Conservation (phyloP, 2,888 invertebrate species). For the Podabrus alpinus region DNA sequence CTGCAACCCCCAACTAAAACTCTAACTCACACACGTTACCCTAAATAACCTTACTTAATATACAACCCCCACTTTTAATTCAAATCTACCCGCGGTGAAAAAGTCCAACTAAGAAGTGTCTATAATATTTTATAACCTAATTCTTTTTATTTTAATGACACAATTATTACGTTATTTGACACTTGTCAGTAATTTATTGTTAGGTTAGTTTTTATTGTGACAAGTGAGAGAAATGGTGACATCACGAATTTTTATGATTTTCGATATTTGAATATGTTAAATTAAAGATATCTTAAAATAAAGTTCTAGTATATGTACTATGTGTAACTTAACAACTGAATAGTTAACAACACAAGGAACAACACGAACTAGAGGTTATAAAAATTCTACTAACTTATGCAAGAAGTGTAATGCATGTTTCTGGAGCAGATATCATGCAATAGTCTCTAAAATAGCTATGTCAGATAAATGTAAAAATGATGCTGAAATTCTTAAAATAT, state of each 20-base stretch:
- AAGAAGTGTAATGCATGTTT: not conserved
- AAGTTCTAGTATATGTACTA: too few species aligned
- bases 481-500: slow-evolving; percentile 31
- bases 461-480: slow-evolving; percentile 28
- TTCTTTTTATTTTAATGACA: too few species aligned
- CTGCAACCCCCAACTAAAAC: slow-evolving; percentile 42
- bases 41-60: slow-evolving; percentile 53
- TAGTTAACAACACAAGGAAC: not conserved
- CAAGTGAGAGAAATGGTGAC: not conserved
- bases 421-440: slow-evolving; percentile 12
- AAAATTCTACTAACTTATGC: not conserved
- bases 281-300: not conserved
- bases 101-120: not conserved
- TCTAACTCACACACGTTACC: slow-evolving; percentile 47
- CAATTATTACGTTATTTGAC: too few species aligned
- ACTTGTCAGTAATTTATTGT: not conserved
- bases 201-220: not conserved
- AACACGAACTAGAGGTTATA: not conserved
- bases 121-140: too few species aligned
- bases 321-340: not conserved
- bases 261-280: not conserved
- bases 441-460: slow-evolving; percentile 41
- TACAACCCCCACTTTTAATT: slow-evolving; percentile 40
- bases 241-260: not conserved
- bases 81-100: not conserved